Conservation (phyloP, 2,113 vertebrate species). For the Puntigrus tetrazona region DNA sequence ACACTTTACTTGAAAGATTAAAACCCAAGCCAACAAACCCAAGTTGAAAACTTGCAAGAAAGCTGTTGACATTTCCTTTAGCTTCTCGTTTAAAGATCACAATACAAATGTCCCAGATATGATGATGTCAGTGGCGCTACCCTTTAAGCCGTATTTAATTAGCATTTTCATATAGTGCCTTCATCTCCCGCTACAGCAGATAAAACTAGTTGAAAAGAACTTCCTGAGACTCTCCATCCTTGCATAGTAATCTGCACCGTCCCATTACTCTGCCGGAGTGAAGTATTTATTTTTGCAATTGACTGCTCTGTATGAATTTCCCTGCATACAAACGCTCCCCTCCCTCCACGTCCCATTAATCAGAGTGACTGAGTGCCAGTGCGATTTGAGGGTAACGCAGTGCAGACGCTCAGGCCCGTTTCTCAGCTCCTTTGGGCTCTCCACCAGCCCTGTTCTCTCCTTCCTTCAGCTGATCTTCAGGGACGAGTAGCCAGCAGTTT, state of each 20-base stretch:
- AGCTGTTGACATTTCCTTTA: slow-evolving; percentile 68
- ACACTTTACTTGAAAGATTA: slow-evolving; percentile 52
- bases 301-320: slow-evolving; percentile 57
- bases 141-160: slow-evolving; percentile 24
- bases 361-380: slow-evolving; percentile 37
- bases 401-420: background rate
- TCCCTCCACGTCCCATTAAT: slow-evolving; percentile 52
- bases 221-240: background rate
- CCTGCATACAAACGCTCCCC: slow-evolving; percentile 31
- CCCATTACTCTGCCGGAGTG: slow-evolving; percentile 38
- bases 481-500: slow-evolving; percentile 22
- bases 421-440: background rate
- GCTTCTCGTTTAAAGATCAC: slow-evolving; percentile 30
- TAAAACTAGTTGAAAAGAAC: slow-evolving; percentile 3
- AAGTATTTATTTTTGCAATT: slow-evolving; percentile 68
- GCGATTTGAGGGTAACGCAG: slow-evolving; percentile 20
- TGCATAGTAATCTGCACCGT: slow-evolving; percentile 22
- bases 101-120: slow-evolving; percentile 35
- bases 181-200: background rate
- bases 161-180: background rate
- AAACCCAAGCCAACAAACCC: slow-evolving; percentile 51
- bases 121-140: slow-evolving; percentile 1
- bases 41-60: slow-evolving; percentile 57
- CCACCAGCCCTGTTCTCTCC: slow-evolving; percentile 23
- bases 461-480: slow-evolving; percentile 5